phyloP scores from a whole-genome alignment of 2,797 vertebrate species.

The Myripristis murdjan region DNA sequence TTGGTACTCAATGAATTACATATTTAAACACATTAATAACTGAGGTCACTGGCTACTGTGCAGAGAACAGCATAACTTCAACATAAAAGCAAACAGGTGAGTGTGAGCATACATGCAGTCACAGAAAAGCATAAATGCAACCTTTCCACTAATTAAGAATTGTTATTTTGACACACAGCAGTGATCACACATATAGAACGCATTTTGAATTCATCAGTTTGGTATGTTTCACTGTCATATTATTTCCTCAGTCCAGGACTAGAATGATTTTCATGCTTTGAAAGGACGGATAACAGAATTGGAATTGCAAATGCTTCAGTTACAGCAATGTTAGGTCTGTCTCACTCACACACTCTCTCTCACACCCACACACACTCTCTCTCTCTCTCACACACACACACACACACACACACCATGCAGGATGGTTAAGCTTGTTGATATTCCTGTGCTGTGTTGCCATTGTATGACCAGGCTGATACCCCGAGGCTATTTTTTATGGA shows the following conservation, averaged over 20 bases:
- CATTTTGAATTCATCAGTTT: conserved; percentile 17
- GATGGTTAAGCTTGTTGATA: conserved; percentile 47
- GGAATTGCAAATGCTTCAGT: conserved; percentile 43
- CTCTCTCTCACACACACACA: conserved; percentile 13
- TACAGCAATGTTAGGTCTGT: conserved; percentile 3
- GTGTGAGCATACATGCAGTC: conserved; percentile 26
- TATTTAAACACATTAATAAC: conserved; percentile 71
- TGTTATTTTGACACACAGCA: conserved; percentile 23
- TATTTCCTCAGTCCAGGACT: not conserved
- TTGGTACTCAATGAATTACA: conserved; percentile 71
- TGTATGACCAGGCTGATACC: conserved; percentile 71
- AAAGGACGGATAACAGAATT: conserved; percentile 28
- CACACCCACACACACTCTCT: conserved; percentile 14
- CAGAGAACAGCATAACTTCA: conserved; percentile 12
- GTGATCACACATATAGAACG: conserved; percentile 15
- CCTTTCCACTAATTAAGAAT: conserved; percentile 31
- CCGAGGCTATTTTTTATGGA: conserved; percentile 78
- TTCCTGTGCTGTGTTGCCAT: conserved; percentile 59
- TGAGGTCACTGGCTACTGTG: conserved; percentile 34
- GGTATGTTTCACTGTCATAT: conserved; percentile 10
- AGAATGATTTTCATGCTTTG: not conserved
- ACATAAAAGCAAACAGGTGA: conserved; percentile 29
- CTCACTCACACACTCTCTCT: not conserved
- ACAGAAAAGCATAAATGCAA: conserved; percentile 13
- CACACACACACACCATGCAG: conserved; percentile 2